phyloP scores from a whole-genome alignment of 2,797 vertebrate genomes.

The Rallus crepitans region DNA sequence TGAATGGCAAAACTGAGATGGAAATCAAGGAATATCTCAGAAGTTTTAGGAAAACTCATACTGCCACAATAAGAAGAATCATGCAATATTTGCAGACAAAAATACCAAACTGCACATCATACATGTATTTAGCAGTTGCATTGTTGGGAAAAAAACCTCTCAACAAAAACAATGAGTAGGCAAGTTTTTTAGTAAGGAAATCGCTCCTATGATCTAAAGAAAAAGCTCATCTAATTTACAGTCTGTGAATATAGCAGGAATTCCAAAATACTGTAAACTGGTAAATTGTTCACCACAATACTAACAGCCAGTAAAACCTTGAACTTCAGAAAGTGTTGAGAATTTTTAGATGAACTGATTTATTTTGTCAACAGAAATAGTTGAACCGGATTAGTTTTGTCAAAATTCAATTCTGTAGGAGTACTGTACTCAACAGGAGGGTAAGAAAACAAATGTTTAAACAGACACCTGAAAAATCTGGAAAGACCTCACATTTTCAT shows the following conservation, averaged over 20 bases:
- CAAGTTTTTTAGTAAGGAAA: neutral
- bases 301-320: neutral
- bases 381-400: neutral
- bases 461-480: neutral
- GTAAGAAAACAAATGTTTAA: neutral
- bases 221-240: neutral
- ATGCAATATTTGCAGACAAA: neutral
- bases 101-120: neutral
- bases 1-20: neutral
- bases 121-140: neutral
- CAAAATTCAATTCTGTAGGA: neutral
- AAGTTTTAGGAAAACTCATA: neutral
- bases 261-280: neutral
- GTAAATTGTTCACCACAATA: neutral
- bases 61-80: neutral
- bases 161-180: neutral
- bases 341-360: neutral
- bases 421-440: fast-evolving
- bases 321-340: neutral
- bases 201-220: neutral
- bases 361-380: neutral
- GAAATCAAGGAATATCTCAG: neutral
- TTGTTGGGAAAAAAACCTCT: fast-evolving
- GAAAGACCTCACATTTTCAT: neutral
- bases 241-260: neutral